A percentile compares a stretch with the other conserved stretches of the same genome.
Conservation (phyloP, 1,140 invertebrate species). For the Hesperophylax magnus region DNA sequence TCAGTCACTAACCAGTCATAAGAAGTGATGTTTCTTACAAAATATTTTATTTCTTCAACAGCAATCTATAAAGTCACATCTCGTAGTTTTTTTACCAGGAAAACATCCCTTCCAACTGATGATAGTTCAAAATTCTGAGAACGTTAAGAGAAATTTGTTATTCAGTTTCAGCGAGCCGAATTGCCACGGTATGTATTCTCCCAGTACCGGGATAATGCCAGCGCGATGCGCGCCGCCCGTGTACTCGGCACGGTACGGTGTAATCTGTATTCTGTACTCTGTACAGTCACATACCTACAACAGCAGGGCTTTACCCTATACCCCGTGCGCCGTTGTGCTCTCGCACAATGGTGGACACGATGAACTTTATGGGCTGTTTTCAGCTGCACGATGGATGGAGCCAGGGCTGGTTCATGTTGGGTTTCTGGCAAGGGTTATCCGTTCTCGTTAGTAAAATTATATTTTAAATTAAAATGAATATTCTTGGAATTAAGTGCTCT, state of each 20-base stretch:
- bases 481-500: too few relatives aligned
- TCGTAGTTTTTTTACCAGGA: neutral
- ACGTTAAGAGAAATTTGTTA: neutral
- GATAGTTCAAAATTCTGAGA: neutral
- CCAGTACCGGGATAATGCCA: neutral
- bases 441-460: too few relatives aligned
- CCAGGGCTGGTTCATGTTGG: neutral
- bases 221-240: neutral
- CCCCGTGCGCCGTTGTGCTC: neutral
- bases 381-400: neutral
- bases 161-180: neutral
- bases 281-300: too few relatives aligned
- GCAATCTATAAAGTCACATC: neutral
- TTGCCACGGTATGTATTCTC: neutral
- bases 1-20: too few relatives aligned
- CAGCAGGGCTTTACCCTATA: neutral
- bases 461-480: too few relatives aligned
- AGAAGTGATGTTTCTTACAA: too few relatives aligned
- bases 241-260: too few relatives aligned
- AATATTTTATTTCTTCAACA: too few relatives aligned
- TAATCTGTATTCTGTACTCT: too few relatives aligned
- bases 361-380: conserved; percentile 18
- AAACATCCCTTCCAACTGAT: neutral
- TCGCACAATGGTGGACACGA: neutral
- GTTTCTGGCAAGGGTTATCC: too few relatives aligned